phyloP scores from a whole-genome alignment of 2,888 invertebrate genomes.

The Taphrorychus bicolor region DNA sequence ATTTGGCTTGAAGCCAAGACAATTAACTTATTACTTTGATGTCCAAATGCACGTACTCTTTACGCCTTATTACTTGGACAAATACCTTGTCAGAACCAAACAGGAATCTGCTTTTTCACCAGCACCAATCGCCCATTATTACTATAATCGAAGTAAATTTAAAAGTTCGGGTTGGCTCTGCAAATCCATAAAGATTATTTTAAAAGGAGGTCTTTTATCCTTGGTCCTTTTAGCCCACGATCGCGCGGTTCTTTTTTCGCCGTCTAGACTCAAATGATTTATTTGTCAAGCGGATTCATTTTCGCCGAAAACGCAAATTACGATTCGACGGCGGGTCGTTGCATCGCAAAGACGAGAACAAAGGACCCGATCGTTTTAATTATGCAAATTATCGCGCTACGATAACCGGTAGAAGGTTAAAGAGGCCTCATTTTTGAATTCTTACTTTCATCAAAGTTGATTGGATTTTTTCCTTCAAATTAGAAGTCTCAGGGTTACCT shows the following conservation, averaged over 20 bases:
- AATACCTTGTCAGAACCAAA: not conserved
- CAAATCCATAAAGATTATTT: conserved; percentile 29
- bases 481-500: not conserved
- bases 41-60: not conserved
- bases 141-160: not conserved
- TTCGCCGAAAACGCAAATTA: conserved; percentile 38
- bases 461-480: not conserved
- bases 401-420: not conserved
- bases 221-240: conserved; percentile 35
- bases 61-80: not conserved
- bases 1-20: not conserved
- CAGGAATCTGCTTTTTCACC: not conserved
- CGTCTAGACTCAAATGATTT: conserved; percentile 37
- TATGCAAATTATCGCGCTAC: conserved; percentile 18
- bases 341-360: conserved; percentile 25
- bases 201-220: conserved; percentile 32
- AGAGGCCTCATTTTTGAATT: not conserved
- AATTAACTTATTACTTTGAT: not conserved
- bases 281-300: conserved; percentile 34
- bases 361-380: conserved; percentile 34
- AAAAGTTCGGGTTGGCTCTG: not conserved
- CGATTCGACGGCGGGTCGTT: conserved; percentile 21
- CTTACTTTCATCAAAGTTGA: not conserved
- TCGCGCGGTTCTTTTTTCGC: conserved; percentile 28
- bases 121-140: not conserved